phyloP scores from a whole-genome alignment of 2,888 invertebrate species.

The Drosophila niveifrons region DNA sequence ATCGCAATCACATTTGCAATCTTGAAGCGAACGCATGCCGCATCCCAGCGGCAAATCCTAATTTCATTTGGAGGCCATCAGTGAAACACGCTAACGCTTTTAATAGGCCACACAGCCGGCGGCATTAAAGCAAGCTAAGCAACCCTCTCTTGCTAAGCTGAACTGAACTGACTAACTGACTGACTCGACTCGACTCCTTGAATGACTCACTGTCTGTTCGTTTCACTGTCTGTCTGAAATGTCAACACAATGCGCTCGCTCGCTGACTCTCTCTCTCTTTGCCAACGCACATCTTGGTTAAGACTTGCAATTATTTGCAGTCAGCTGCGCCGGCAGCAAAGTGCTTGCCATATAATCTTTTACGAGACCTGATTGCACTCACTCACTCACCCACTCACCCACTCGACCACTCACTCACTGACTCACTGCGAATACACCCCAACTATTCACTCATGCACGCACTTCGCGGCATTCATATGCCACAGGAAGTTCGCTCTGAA shows the following conservation, averaged over 20 bases:
- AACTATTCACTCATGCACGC: background rate
- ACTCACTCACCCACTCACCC: slow-evolving; percentile 6
- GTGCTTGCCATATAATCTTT: slow-evolving; percentile 69
- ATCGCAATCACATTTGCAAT: slow-evolving; percentile 4
- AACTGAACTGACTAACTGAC: slow-evolving; percentile 29
- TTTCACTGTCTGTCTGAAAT: slow-evolving; percentile 36
- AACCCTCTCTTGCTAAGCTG: slow-evolving; percentile 15
- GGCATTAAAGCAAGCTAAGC: slow-evolving; percentile 34
- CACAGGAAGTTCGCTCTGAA: slow-evolving; percentile 43
- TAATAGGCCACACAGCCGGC: slow-evolving; percentile 56
- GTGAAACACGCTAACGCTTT: slow-evolving; percentile 68
- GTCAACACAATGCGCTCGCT: slow-evolving; percentile 65
- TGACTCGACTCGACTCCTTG: slow-evolving; percentile 36
- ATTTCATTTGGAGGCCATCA: slow-evolving; percentile 46
- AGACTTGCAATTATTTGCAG: slow-evolving; percentile 76
- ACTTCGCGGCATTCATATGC: slow-evolving; percentile 17
- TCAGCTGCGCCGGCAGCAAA: slow-evolving; percentile 59
- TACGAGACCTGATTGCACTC: slow-evolving; percentile 46
- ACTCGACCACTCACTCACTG: background rate
- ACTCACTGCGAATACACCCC: background rate
- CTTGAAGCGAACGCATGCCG: slow-evolving; percentile 1
- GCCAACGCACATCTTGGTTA: slow-evolving; percentile 27
- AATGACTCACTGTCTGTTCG: slow-evolving; percentile 32
- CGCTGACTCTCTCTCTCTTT: background rate
- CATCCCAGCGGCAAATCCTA: slow-evolving; percentile 28